These are phyloP conservation scores for Megaceryle maxima DNA, from an alignment of 2,113 vertebrate genomes.

Conservation along the genomic window DNA sequence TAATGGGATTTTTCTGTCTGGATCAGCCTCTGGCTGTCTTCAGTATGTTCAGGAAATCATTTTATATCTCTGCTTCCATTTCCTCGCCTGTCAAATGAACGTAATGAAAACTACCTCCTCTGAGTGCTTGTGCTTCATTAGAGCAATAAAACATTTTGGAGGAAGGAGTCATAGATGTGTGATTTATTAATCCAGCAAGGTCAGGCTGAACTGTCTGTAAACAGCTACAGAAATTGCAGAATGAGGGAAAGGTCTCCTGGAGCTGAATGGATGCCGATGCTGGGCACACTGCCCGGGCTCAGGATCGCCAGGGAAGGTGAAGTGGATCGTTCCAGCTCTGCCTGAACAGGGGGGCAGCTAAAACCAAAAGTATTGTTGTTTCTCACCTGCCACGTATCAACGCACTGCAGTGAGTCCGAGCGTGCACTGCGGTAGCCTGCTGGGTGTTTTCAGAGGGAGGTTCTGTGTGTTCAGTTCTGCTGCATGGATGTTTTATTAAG, in stretches of 20 bases:
- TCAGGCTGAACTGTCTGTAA: neutral
- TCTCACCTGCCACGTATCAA: neutral
- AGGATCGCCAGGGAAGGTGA: neutral
- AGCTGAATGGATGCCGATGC: fast-evolving
- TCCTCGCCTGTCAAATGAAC: conserved; percentile 29
- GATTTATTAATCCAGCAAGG: neutral
- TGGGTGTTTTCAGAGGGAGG: neutral
- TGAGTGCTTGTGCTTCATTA: neutral
- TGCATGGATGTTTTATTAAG: neutral
- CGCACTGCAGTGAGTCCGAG: neutral
- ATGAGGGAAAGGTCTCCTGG: neutral
- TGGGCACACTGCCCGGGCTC: fast-evolving
- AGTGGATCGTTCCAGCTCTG: neutral
- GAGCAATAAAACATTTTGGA: neutral
- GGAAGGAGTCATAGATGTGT: neutral
- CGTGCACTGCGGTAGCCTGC: fast-evolving
- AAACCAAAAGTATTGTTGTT: neutral
- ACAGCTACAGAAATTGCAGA: neutral
- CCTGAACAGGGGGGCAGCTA: neutral
- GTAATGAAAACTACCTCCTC: neutral
- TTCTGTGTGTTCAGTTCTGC: neutral
- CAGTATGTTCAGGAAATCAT: conserved; percentile 9
- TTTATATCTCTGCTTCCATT: conserved; percentile 33
- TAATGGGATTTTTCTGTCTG: neutral
- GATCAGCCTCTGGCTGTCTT: neutral